Evolutionary conservation across 2,888 invertebrate genomes (phyloP), one percentile per base, ranked within the genome.

Genomic region (Amiota communis): DNA sequence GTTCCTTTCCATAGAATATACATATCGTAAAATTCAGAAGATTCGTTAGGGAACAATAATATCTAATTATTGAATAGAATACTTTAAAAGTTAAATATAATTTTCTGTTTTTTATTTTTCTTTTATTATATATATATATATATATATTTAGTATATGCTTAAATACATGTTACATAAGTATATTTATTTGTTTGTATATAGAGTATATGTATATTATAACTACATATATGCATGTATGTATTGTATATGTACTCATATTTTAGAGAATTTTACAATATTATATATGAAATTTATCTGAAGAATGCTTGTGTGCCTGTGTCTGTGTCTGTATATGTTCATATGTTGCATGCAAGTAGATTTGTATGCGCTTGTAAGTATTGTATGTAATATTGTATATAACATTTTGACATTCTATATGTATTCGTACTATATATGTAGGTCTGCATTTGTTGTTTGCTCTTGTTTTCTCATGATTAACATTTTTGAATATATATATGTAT

Each of bases 121-220:
- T 77, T 64, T 81, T 80, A 79, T 81, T 84, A 79, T 73, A 73
- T 82, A 67, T 36, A 36, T 36, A 3, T 23, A 23, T 23, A 23
- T 23, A 83, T 81, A 79, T 80, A n/a, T n/a, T n/a, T n/a, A n/a
- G n/a, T n/a, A n/a, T n/a, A n/a, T n/a, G n/a, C n/a, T 84, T 84
- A 84, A 84, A 80, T 81, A 84, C 84, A 82, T 77, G 79, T 81
- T 83, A 79, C 79, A 79, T 81, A 78, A 78, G 77, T 9, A 20
- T 68, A 51, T 49, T 12, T 53, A 36, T 68, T 53, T 11, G 12
- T 13, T 67, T 12, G 4, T 81, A 77, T 75, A 71, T 72, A 70
- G 59, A 67, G 49, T 71, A 67, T 79, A 61, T 80, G 65, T 79
- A 72, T 81, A 36, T 36, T 6, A 36, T 36, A 36, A 36, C 36